phyloP scores from a whole-genome alignment of 2,797 vertebrate genomes.

The Miichthys miiuy region DNA sequence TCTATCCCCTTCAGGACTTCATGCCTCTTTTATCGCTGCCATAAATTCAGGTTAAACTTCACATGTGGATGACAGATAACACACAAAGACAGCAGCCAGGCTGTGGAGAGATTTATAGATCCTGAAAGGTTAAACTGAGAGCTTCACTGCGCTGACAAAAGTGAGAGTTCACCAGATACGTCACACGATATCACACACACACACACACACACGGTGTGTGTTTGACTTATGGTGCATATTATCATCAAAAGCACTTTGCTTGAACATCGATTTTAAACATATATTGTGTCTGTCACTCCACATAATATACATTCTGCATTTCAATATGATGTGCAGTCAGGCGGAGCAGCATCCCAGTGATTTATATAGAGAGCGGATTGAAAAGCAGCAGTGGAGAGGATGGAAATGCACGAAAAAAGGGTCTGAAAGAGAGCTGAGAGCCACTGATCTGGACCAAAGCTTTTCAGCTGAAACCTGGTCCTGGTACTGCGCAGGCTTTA shows the following conservation, averaged over 20 bases:
- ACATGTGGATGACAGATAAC: constrained; percentile 30
- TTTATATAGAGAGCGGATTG: background rate
- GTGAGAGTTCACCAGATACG: constrained; percentile 9
- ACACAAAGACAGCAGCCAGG: background rate
- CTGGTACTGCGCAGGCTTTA: background rate
- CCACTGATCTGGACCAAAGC: background rate
- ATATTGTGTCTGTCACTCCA: constrained; percentile 21
- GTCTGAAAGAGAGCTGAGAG: background rate
- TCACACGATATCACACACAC: constrained; percentile 30
- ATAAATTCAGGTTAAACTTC: constrained; percentile 43
- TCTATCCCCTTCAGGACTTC: background rate
- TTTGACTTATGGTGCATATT: constrained; percentile 34
- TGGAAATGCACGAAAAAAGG: background rate
- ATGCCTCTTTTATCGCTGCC: constrained; percentile 29
- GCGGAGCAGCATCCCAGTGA: background rate
- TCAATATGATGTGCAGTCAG: background rate
- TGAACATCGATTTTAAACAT: constrained; percentile 43
- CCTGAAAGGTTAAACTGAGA: constrained; percentile 55
- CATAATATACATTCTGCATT: constrained; percentile 19
- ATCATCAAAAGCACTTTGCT: constrained; percentile 19
- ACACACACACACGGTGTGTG: background rate
- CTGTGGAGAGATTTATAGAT: constrained; percentile 37
- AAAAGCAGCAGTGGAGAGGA: background rate
- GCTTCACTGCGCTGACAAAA: constrained; percentile 38
- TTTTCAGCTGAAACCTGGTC: background rate